These are phyloP conservation scores for Peromyscus melanophrys DNA, from an alignment of 2,797 vertebrate genomes.

Conservation along the genomic window DNA sequence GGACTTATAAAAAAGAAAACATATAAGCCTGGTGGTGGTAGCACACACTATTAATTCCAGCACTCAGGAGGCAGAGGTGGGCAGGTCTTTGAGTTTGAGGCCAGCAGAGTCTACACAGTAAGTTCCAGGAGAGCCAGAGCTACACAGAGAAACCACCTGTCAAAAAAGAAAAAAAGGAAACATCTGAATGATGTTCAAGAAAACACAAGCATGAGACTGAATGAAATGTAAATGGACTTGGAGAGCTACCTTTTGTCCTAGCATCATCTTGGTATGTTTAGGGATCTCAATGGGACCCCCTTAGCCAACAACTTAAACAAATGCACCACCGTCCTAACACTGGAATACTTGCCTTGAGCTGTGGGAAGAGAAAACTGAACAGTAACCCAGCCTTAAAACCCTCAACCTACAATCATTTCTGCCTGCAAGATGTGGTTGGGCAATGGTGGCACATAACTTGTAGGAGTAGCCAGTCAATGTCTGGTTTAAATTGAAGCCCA, in stretches of 20 bases:
- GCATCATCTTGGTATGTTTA: neutral
- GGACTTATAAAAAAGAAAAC: neutral
- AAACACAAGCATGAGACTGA: neutral
- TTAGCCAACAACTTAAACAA: neutral
- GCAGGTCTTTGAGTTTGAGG: neutral
- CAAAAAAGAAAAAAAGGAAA: neutral
- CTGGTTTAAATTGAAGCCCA: neutral
- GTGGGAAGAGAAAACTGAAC: neutral
- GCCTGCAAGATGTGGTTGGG: neutral
- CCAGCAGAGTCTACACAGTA: neutral
- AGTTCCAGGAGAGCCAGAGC: neutral
- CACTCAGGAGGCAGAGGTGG: neutral
- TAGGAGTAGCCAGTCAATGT: neutral
- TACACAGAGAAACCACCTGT: neutral
- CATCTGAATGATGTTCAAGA: neutral
- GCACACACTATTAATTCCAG: neutral
- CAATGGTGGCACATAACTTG: neutral
- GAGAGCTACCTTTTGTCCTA: neutral
- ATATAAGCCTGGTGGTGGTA: neutral
- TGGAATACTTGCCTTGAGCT: neutral
- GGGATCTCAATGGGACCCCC: neutral
- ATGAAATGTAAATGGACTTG: neutral
- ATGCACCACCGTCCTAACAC: neutral
- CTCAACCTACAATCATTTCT: neutral
- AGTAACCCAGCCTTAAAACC: neutral